phyloP scores from a whole-genome alignment of 2,113 vertebrate genomes.

The Esox niger region DNA sequence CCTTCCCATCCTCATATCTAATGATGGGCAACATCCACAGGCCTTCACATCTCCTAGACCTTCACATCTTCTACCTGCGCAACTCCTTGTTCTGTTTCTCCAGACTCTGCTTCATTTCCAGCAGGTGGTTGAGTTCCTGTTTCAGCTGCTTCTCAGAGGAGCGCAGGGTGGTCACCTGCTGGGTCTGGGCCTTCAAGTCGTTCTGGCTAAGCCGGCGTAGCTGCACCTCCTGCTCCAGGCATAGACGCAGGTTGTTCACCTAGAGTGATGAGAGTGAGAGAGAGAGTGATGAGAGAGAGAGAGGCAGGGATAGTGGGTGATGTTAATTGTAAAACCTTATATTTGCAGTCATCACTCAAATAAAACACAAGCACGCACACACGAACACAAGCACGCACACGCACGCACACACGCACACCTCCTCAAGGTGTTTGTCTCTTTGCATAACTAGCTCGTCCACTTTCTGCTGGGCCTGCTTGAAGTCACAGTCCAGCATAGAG shows the following conservation, averaged over 20 bases:
- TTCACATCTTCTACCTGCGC: slow-evolving; percentile 85
- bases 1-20: too few relatives aligned
- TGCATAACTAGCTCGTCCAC: slow-evolving; percentile 81
- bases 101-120: slow-evolving; percentile 87
- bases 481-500: slow-evolving; percentile 90
- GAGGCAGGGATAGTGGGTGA: not conserved
- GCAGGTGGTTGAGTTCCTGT: slow-evolving; percentile 91
- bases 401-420: slow-evolving; percentile 72
- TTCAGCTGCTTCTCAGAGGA: slow-evolving; percentile 94
- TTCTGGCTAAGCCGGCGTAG: slow-evolving; percentile 84
- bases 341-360: too few relatives aligned
- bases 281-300: not conserved
- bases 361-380: not conserved
- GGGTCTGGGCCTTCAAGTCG: slow-evolving; percentile 88
- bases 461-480: slow-evolving; percentile 85
- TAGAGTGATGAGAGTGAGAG: slow-evolving; percentile 59
- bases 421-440: slow-evolving; percentile 84
- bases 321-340: too few relatives aligned
- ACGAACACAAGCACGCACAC: not conserved
- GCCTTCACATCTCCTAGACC: too few relatives aligned
- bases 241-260: slow-evolving; percentile 84
- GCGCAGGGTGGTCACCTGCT: slow-evolving; percentile 84
- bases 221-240: slow-evolving; percentile 91
- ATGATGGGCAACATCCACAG: too few relatives aligned
- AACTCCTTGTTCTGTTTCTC: slow-evolving; percentile 92